These are phyloP conservation scores for Manis javanica DNA, from an alignment of 2,797 vertebrate genomes.

Conservation along the genomic window DNA sequence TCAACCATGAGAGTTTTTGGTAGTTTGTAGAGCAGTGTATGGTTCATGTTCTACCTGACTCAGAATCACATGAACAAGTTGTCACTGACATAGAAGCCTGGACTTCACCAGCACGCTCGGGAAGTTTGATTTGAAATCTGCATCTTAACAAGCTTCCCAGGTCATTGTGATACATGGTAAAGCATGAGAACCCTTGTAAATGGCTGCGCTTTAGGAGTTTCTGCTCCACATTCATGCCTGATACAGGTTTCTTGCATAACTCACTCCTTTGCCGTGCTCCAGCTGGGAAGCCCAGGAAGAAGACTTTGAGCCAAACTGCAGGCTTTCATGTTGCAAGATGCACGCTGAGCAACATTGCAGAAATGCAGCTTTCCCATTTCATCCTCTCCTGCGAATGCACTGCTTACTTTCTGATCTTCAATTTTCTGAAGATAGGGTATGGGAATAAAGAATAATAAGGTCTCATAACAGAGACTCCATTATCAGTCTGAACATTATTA, in stretches of 20 bases:
- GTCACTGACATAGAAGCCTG: not conserved
- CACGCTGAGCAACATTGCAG: fast-evolving
- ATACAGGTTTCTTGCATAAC: not conserved
- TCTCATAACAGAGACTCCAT: not conserved
- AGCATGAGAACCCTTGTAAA: not conserved
- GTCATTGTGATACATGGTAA: not conserved
- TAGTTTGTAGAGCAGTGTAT: not conserved
- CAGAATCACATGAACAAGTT: not conserved
- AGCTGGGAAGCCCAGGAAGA: not conserved
- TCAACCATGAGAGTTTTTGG: not conserved
- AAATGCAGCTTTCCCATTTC: not conserved
- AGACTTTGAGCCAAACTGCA: not conserved
- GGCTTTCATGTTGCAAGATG: not conserved
- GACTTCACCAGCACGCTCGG: not conserved
- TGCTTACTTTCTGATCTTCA: not conserved
- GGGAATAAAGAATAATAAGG: not conserved
- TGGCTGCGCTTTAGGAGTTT: not conserved
- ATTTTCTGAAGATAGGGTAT: not conserved
- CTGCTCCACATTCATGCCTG: not conserved
- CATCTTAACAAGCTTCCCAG: not conserved
- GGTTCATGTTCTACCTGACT: not conserved
- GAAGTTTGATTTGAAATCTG: not conserved
- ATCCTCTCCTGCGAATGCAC: not conserved
- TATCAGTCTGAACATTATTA: not conserved
- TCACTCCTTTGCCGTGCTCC: not conserved